Evolutionary conservation across 2,888 invertebrate genomes (phyloP), one percentile per base, ranked within the genome.

Genomic region (Eueremaeus valkanovi): DNA sequence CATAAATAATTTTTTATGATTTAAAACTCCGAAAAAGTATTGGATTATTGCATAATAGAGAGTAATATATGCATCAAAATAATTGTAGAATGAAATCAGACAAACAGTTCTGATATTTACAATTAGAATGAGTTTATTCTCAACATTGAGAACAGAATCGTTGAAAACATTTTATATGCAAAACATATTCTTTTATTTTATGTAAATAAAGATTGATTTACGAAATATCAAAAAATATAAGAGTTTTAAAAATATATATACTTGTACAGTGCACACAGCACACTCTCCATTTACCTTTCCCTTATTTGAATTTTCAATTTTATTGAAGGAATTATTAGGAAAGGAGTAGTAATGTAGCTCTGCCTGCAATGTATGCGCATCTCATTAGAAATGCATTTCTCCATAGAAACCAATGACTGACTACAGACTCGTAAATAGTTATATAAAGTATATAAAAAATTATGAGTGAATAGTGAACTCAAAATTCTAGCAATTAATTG

Each of bases 391-490:
- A 51, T 51, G 21, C 51, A 21, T 51, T 51, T 51, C 51, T 51
- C 51, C 51, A 51, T 51, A 51, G 51, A 51, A 51, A 51, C 51
- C 51, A 51, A 51, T 51, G 51, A 51, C 51, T 51, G 36, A 36
- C 36, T 36, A 11, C 36, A 36, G 36, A 51, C 51, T 51, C n/a
- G 21, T 51, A 51, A 51, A 51, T 51, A 51, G 51, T 51, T n/a
- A 6, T 24, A 51, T 51, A n/a, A n/a, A n/a, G n/a, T n/a, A n/a
- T n/a, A 6, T 11, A 51, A 51, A 51, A 51, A 21, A 51, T n/a
- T 51, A 51, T 51, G 51, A 51, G 51, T 21, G 51, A 51, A 51
- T n/a, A 51, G 51, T 51, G 51, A 51, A 61, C 61, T 61, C 61
- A 58, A 58, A 45, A 61, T 18, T 33, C 29, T 21, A 21, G 31